Evolutionary conservation across 2,797 vertebrate species (phyloP).

Genomic region (Poeciliopsis gracilis): DNA sequence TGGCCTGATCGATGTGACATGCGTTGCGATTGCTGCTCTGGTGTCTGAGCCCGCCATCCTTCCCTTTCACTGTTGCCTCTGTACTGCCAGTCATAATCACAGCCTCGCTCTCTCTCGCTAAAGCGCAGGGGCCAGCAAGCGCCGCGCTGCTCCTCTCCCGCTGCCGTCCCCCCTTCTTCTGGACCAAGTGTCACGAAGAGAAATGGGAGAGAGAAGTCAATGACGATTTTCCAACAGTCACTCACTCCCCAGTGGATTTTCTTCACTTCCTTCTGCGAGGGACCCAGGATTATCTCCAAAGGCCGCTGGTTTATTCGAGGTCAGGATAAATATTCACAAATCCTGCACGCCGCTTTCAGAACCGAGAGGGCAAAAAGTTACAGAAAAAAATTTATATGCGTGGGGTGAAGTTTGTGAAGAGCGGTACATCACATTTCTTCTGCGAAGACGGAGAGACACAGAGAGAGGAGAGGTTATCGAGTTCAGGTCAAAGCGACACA

Average conservation of each 20-base stretch:
- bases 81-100: conserved; percentile 65
- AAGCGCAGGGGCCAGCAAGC: conserved; percentile 37
- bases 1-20: conserved; percentile 81
- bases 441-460: conserved; percentile 17
- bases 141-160: conserved; percentile 17
- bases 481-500: conserved; percentile 28
- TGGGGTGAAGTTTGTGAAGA: conserved; percentile 27
- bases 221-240: conserved; percentile 70
- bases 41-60: conserved; percentile 48
- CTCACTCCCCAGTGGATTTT: conserved; percentile 53
- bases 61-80: conserved; percentile 48
- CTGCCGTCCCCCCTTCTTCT: conserved; percentile 41
- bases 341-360: conserved; percentile 23
- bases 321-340: conserved; percentile 57
- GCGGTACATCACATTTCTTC: conserved; percentile 30
- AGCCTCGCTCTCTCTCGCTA: conserved; percentile 30
- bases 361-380: conserved; percentile 23
- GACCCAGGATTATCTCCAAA: conserved; percentile 59
- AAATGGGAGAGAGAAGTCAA: conserved; percentile 66
- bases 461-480: conserved; percentile 21
- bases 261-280: conserved; percentile 37
- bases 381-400: conserved; percentile 39
- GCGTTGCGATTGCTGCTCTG: conserved; percentile 64
- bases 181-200: conserved; percentile 59
- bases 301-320: conserved; percentile 49